These are phyloP conservation scores for Valencia hispanica DNA, from an alignment of 2,797 vertebrate genomes.

Conservation along the genomic window DNA sequence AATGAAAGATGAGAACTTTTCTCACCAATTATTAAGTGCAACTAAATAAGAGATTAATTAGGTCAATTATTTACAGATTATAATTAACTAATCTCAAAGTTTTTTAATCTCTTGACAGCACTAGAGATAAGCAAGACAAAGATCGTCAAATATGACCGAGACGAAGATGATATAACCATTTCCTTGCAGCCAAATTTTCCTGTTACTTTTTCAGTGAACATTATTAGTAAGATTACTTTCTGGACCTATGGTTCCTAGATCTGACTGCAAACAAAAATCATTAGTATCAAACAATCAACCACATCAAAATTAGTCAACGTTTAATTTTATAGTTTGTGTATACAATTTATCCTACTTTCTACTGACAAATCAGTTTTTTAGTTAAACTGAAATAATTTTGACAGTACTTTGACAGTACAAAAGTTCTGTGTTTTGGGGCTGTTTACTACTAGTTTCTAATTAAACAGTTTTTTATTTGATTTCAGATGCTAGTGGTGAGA, in stretches of 20 bases:
- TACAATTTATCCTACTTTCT: not conserved
- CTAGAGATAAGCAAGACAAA: not conserved
- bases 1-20: too few species aligned
- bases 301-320: not conserved
- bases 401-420: too few species aligned
- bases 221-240: not conserved
- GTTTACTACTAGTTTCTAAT: not conserved
- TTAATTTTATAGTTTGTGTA: not conserved
- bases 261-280: not conserved
- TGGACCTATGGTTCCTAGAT: not conserved
- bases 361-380: not conserved
- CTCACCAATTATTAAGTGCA: too few species aligned
- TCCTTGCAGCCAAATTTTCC: not conserved
- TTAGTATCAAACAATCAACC: not conserved
- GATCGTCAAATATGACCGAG: not conserved
- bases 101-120: too few species aligned
- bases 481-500: not conserved
- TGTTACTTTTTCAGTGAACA: not conserved
- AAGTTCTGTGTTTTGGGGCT: not conserved
- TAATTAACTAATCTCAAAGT: too few species aligned
- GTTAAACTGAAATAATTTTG: not conserved
- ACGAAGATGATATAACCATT: conserved; percentile 1
- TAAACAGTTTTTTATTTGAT: not conserved
- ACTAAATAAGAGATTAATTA: too few species aligned
- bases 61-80: too few species aligned